Percentiles rank a stretch among this genome's conserved stretches.
phyloP scores from a whole-genome alignment of 2,113 vertebrate genomes.

The Nothocercus julius region DNA sequence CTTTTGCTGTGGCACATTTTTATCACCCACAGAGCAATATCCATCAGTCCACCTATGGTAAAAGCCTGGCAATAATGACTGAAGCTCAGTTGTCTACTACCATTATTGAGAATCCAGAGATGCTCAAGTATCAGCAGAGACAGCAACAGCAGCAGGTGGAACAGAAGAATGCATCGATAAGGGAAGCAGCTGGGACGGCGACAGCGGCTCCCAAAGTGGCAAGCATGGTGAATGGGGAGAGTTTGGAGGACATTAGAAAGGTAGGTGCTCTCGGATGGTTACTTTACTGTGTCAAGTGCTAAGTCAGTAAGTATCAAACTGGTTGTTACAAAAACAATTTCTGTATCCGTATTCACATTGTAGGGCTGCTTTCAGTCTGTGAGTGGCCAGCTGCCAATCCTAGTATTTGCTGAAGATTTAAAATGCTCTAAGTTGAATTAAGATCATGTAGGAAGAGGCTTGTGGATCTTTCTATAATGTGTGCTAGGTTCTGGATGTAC shows the following conservation, averaged over 20 bases:
- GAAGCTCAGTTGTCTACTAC: conserved; percentile 94
- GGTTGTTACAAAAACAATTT: not conserved
- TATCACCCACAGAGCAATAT: conserved; percentile 86
- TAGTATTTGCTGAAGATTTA: not conserved
- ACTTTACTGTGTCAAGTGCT: not conserved
- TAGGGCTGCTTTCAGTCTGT: not conserved
- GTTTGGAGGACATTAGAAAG: conserved; percentile 97
- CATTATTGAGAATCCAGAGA: conserved; percentile 97
- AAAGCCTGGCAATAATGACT: conserved; percentile 94
- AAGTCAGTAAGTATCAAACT: not conserved
- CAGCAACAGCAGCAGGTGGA: conserved; percentile 85
- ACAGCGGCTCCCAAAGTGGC: conserved; percentile 84
- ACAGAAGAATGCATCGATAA: conserved; percentile 69
- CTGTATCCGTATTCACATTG: not conserved
- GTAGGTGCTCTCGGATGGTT: conserved; percentile 57
- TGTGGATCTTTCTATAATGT: not conserved
- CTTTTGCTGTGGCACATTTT: not conserved
- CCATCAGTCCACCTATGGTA: conserved; percentile 97
- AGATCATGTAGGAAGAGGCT: not conserved
- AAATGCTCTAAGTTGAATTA: not conserved
- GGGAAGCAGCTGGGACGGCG: conserved; percentile 70
- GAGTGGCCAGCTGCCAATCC: not conserved
- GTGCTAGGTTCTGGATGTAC: not conserved
- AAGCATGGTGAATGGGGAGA: conserved; percentile 95
- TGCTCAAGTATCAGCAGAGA: conserved; percentile 93